Evolutionary conservation across 2,888 invertebrate genomes (phyloP).

Genomic region (Synergus japonicus): DNA sequence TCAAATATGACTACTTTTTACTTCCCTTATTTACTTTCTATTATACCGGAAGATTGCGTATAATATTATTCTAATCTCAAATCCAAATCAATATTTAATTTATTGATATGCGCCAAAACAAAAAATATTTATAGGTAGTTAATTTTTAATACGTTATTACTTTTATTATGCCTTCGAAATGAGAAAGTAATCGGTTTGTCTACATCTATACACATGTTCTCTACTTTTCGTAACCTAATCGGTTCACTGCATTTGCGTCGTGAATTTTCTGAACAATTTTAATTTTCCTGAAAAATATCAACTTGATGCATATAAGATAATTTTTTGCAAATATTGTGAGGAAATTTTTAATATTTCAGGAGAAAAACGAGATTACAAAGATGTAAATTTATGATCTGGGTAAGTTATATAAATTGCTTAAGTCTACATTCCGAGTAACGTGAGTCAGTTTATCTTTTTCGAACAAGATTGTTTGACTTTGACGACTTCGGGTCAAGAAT

Average conservation of each 20-base stretch:
- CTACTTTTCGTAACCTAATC: conserved; percentile 6
- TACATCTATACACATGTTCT: not conserved
- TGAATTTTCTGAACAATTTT: not conserved
- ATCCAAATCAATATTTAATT: not conserved
- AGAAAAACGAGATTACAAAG: no score
- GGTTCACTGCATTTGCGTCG: conserved; percentile 16
- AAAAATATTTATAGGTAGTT: not conserved
- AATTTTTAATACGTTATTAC: not conserved
- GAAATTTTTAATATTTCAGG: no score
- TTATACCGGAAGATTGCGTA: not conserved
- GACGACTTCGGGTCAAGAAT: conserved; percentile 37
- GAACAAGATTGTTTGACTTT: conserved; percentile 29
- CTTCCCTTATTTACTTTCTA: not conserved
- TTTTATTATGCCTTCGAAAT: conserved; percentile 15
- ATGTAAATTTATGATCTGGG: not conserved
- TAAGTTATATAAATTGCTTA: not conserved
- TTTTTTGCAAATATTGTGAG: not conserved
- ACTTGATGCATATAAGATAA: not conserved
- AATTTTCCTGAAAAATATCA: not conserved
- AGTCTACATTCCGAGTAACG: not conserved
- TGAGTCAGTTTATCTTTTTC: conserved; percentile 22
- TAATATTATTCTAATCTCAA: not conserved
- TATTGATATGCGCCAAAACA: not conserved
- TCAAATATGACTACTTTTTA: not conserved
- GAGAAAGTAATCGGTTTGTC: no score